Conservation (phyloP, 2,888 invertebrate species). For the Lamellibrachia columna region DNA sequence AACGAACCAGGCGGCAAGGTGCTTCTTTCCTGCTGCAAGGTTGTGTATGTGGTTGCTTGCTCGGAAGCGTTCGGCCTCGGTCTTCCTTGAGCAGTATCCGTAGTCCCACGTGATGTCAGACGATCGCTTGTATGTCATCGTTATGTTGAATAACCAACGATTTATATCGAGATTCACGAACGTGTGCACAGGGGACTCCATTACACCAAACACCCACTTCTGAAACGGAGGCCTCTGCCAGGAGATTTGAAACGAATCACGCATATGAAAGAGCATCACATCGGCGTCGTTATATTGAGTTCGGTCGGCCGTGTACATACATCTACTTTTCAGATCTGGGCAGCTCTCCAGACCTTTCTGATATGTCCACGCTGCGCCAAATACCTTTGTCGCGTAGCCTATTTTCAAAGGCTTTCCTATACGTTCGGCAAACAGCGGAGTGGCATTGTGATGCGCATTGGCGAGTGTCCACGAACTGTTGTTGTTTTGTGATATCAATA, state of each 20-base stretch:
- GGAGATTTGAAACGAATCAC: not conserved
- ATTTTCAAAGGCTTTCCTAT: too few relatives aligned
- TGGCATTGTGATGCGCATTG: too few relatives aligned
- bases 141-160: not conserved
- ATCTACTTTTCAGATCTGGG: too few relatives aligned
- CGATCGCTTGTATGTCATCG: not conserved
- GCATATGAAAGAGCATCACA: too few relatives aligned
- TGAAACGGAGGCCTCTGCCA: not conserved
- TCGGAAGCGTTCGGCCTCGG: not conserved
- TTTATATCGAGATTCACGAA: not conserved
- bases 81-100: not conserved
- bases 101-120: not conserved
- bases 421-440: too few relatives aligned
- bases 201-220: conserved; percentile 22
- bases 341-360: too few relatives aligned
- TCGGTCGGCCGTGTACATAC: too few relatives aligned
- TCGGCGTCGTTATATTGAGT: too few relatives aligned
- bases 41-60: not conserved
- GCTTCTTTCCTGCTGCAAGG: not conserved
- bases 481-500: too few relatives aligned
- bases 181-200: conserved; percentile 18
- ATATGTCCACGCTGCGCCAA: too few relatives aligned
- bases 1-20: conserved; percentile 16
- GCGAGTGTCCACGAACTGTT: too few relatives aligned
- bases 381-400: too few relatives aligned